Conservation (phyloP, 2,113 vertebrate genomes). For the Eudyptes chrysolophus region DNA sequence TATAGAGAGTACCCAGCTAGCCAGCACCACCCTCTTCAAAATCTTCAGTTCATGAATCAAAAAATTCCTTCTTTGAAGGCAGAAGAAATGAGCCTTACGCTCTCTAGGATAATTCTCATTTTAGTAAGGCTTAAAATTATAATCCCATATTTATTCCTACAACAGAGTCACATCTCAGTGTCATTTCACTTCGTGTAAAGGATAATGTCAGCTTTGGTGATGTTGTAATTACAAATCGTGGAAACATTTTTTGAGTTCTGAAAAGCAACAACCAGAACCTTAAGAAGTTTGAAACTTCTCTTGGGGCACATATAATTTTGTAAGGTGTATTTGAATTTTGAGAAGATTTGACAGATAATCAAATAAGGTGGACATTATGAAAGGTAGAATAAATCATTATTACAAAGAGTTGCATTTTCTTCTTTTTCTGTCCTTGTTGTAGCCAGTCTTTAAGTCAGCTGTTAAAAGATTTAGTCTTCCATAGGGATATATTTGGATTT, state of each 20-base stretch:
- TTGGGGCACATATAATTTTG: neutral
- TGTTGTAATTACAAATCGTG: neutral
- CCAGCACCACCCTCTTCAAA: neutral
- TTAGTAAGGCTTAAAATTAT: neutral
- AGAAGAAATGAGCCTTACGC: neutral
- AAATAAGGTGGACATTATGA: neutral
- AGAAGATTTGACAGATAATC: neutral
- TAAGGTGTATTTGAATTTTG: neutral
- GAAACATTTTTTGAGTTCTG: neutral
- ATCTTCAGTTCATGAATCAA: neutral
- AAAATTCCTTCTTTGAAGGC: neutral
- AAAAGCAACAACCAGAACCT: neutral
- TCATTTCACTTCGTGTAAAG: neutral
- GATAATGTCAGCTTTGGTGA: neutral
- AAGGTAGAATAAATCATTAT: neutral
- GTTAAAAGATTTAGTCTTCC: neutral
- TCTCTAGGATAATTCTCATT: neutral
- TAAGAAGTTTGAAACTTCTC: neutral
- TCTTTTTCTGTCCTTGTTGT: neutral
- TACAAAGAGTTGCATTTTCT: neutral
- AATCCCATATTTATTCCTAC: neutral
- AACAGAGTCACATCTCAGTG: neutral
- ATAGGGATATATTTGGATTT: neutral
- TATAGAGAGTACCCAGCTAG: neutral
- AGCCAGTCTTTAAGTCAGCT: neutral